Evolutionary conservation across 2,888 invertebrate species (phyloP).

Genomic region (Hirtodrosophila alboralis): DNA sequence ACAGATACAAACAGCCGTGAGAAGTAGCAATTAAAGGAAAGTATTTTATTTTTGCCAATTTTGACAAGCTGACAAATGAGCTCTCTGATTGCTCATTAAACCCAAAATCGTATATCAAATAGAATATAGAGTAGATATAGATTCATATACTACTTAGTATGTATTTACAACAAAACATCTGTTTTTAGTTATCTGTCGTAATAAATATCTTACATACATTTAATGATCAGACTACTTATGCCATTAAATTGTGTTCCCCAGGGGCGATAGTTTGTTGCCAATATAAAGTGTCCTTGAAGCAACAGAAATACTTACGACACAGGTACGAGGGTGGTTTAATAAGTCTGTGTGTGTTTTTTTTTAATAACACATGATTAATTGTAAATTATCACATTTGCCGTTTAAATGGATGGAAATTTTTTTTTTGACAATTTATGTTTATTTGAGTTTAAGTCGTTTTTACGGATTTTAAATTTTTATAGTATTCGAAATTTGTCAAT

Average conservation of each 20-base stretch:
- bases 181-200: not conserved
- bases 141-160: no score
- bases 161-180: constrained; percentile 7
- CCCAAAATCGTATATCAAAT: constrained; percentile 15
- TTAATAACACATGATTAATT: no score
- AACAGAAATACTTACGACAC: not conserved
- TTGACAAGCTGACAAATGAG: constrained; percentile 47
- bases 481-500: no score
- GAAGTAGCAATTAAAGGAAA: constrained; percentile 32
- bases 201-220: not conserved
- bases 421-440: no score
- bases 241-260: constrained; percentile 12
- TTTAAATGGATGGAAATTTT: no score
- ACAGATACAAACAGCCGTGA: constrained; percentile 8
- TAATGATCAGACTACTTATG: constrained; percentile 5
- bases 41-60: constrained; percentile 4
- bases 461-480: no score
- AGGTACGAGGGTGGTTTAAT: constrained; percentile 6
- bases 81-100: constrained; percentile 45
- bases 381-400: no score
- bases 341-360: not conserved
- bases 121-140: constrained; percentile 18
- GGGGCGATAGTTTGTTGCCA: constrained; percentile 2
- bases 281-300: constrained; percentile 11
- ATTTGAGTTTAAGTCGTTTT: no score